Conservation (phyloP, 2,113 vertebrate genomes). For the Corythaixoides concolor region DNA sequence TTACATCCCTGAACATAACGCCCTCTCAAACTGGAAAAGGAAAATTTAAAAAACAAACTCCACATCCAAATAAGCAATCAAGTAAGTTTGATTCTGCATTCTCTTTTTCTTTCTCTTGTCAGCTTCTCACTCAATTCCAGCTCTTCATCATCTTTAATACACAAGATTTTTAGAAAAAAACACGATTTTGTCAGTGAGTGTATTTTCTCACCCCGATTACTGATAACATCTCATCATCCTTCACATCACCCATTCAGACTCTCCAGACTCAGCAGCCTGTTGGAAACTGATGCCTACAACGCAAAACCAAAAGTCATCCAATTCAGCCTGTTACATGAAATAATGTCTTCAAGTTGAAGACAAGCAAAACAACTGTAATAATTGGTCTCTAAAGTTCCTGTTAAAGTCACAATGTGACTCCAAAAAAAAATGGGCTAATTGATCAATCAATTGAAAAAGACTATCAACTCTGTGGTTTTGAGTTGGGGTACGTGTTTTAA, state of each 20-base stretch:
- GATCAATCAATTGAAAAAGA: not conserved
- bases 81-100: not conserved
- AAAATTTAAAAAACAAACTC: not conserved
- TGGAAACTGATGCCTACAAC: not conserved
- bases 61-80: not conserved
- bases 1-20: not conserved
- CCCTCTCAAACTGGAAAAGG: not conserved
- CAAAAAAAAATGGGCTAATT: not conserved
- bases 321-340: not conserved
- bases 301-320: not conserved
- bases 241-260: not conserved
- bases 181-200: not conserved
- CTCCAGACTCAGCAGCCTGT: not conserved
- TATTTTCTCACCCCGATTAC: not conserved
- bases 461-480: not conserved
- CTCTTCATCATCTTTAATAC: not conserved
- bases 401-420: not conserved
- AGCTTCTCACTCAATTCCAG: not conserved
- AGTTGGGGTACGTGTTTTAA: not conserved
- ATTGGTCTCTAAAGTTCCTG: not conserved
- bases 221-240: not conserved
- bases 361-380: not conserved
- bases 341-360: not conserved
- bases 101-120: not conserved
- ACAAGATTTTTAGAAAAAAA: accelerated